Evolutionary conservation across 2,888 invertebrate genomes (phyloP).

Genomic region (Eupithecia centaureata): DNA sequence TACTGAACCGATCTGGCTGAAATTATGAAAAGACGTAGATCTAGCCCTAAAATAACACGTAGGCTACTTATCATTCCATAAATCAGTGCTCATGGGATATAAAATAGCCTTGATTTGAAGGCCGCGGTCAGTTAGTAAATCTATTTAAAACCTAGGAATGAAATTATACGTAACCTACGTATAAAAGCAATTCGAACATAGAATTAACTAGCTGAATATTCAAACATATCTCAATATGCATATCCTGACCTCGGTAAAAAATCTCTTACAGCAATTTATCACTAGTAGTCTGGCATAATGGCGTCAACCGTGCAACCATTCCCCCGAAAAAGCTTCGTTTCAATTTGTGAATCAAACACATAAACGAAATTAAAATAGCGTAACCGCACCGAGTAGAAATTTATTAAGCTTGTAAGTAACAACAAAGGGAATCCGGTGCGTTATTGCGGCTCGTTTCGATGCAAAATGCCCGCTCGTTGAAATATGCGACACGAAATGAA

Average conservation of each 20-base stretch:
- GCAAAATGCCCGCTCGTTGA: slow-evolving; percentile 70
- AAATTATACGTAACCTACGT: not conserved
- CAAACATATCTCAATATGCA: slow-evolving; percentile 11
- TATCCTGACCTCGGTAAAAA: slow-evolving; percentile 11
- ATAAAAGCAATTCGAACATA: not conserved
- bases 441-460: slow-evolving; percentile 70
- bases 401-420: slow-evolving; percentile 59
- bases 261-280: slow-evolving; percentile 19
- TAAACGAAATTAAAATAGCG: slow-evolving; percentile 48
- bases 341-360: slow-evolving; percentile 40
- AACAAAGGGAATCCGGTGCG: slow-evolving; percentile 61
- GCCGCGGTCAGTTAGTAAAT: no score
- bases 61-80: no score
- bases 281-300: slow-evolving; percentile 19
- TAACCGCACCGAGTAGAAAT: slow-evolving; percentile 47
- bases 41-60: no score
- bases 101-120: no score
- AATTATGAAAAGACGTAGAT: no score
- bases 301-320: slow-evolving; percentile 24
- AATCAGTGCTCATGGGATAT: no score
- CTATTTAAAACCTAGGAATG: no score
- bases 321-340: slow-evolving; percentile 28
- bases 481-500: slow-evolving; percentile 80
- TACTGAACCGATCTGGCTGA: no score
- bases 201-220: slow-evolving; percentile 3